Conservation (phyloP, 1,140 invertebrate genomes). For the Neoseiulus cucumeris region DNA sequence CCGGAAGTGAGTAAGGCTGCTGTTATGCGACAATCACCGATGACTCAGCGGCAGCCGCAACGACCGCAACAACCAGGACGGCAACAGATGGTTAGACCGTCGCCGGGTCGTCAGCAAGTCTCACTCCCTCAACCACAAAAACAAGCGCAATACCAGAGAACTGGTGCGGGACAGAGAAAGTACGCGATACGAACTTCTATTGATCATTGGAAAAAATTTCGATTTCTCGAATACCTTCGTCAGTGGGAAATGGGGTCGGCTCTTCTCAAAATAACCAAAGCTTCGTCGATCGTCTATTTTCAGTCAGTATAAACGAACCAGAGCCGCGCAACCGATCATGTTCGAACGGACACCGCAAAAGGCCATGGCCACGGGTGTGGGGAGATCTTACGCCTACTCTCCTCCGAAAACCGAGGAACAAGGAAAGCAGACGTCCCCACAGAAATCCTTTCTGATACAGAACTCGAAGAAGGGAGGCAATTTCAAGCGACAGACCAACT, state of each 20-base stretch:
- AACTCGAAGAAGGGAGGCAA: background rate
- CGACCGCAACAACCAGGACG: background rate
- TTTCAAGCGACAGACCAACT: background rate
- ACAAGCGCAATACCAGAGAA: background rate
- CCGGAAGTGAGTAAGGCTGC: no score
- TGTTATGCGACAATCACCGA: no score
- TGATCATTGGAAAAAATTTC: no score
- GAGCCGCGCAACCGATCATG: background rate
- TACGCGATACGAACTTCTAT: no score
- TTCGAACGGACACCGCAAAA: background rate
- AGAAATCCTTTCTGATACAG: background rate
- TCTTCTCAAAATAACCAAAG: background rate
- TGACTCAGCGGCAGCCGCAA: background rate
- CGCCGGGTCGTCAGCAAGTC: background rate
- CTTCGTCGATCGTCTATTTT: background rate
- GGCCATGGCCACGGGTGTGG: background rate
- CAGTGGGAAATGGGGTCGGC: background rate
- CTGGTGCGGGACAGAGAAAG: no score
- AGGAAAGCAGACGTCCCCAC: background rate
- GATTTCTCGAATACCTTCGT: background rate
- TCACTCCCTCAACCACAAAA: background rate
- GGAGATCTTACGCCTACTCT: background rate
- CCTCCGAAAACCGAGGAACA: background rate
- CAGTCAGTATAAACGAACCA: background rate
- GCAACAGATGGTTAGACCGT: background rate